Percentiles rank a stretch among this genome's conserved stretches.
phyloP scores from a whole-genome alignment of 1,140 invertebrate genomes.

The Euschistus heros region DNA sequence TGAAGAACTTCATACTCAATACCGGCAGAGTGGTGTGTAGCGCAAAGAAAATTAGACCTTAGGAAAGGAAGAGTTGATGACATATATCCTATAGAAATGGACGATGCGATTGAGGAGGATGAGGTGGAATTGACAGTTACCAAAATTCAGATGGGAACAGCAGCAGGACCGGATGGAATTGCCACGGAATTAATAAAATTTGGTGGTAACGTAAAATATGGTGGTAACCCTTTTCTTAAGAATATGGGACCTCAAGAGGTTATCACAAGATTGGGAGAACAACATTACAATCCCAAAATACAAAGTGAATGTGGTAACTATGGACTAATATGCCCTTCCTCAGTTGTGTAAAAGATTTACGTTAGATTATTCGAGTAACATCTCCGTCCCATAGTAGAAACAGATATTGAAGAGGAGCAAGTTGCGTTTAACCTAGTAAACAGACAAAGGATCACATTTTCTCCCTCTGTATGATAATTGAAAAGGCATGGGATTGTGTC shows the following conservation, averaged over 20 bases:
- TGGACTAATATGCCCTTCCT: background rate
- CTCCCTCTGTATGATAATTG: too few species aligned
- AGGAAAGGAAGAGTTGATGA: background rate
- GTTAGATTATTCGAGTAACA: too few species aligned
- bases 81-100: background rate
- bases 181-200: too few species aligned
- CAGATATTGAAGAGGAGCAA: too few species aligned
- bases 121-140: background rate
- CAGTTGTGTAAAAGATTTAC: background rate
- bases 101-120: background rate
- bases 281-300: background rate
- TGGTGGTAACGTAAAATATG: background rate
- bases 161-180: background rate
- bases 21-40: too few species aligned
- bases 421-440: too few species aligned
- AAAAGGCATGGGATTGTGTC: too few species aligned
- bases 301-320: background rate
- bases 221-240: background rate
- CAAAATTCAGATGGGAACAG: background rate
- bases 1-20: too few species aligned
- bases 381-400: too few species aligned
- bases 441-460: too few species aligned
- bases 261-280: background rate
- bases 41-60: too few species aligned
- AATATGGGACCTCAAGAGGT: background rate